Conservation (phyloP, 1,140 invertebrate species). For the Cydia pomonella region DNA sequence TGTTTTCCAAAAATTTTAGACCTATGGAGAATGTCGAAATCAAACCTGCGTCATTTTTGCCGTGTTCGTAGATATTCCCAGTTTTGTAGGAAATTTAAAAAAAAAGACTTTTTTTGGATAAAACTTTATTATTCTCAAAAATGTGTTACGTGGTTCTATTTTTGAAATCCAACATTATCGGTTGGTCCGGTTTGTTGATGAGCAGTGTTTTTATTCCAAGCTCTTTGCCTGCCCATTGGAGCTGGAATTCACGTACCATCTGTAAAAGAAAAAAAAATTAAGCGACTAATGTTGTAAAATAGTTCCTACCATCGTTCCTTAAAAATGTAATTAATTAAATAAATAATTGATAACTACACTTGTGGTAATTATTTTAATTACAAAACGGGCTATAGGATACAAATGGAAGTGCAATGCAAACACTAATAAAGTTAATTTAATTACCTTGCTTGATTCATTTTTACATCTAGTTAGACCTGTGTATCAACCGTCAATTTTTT, state of each 20-base stretch:
- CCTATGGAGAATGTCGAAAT: conserved; percentile 13
- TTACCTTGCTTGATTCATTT: neutral
- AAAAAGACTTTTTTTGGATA: neutral
- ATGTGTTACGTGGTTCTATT: conserved; percentile 44
- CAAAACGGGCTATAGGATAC: neutral
- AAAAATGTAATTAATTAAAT: neutral
- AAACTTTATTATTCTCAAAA: conserved; percentile 35
- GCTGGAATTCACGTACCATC: conserved; percentile 85
- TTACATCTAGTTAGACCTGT: neutral
- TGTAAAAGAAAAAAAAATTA: conserved; percentile 74
- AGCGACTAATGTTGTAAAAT: neutral
- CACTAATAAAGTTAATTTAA: neutral
- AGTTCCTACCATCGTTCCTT: neutral
- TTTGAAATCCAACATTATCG: conserved; percentile 83
- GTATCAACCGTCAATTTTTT: no score
- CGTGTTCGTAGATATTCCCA: neutral
- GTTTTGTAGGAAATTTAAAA: neutral
- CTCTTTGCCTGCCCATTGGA: conserved; percentile 84
- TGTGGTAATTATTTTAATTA: neutral
- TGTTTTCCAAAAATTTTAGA: neutral
- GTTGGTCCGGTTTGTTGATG: conserved; percentile 90
- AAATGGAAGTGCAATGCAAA: neutral
- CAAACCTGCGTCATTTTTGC: neutral
- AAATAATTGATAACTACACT: neutral
- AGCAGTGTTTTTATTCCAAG: conserved; percentile 85